Conservation (phyloP, 1,140 invertebrate species). For the Temnothorax longispinosus region DNA sequence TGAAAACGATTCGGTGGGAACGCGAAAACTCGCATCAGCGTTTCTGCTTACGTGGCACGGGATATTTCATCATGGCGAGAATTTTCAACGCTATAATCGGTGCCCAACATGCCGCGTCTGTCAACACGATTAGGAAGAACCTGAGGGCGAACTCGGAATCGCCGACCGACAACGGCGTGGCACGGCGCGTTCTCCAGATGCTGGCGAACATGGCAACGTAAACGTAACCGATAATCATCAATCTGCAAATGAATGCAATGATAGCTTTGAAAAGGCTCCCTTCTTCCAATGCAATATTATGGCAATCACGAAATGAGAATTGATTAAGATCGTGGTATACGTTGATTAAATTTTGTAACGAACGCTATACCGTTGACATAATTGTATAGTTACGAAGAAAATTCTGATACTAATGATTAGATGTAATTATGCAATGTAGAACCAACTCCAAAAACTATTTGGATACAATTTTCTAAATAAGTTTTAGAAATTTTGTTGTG, state of each 20-base stretch:
- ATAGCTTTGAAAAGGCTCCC: conserved; percentile 31
- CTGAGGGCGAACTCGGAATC: conserved; percentile 90
- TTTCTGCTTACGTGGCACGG: conserved; percentile 78
- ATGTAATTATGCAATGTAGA: neutral
- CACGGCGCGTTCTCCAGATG: conserved; percentile 88
- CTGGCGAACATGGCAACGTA: conserved; percentile 89
- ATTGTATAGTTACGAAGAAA: neutral
- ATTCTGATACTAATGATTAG: neutral
- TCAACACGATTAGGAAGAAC: conserved; percentile 92
- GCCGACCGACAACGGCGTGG: conserved; percentile 87
- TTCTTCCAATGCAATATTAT: conserved; percentile 25
- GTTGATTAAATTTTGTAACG: conserved; percentile 42
- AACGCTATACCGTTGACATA: neutral
- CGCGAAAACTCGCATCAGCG: conserved; percentile 1
- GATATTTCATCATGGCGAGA: conserved; percentile 86
- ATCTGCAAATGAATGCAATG: conserved; percentile 80
- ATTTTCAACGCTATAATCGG: conserved; percentile 91
- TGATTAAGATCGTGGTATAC: conserved; percentile 13
- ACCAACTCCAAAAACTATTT: neutral
- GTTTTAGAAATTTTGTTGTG: neutral
- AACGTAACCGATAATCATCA: conserved; percentile 88
- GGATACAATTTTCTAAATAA: neutral
- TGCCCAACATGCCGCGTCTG: conserved; percentile 91
- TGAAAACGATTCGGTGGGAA: conserved; percentile 3
- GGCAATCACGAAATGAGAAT: conserved; percentile 38